phyloP scores from a whole-genome alignment of 2,113 vertebrate species.

The Murina feae region DNA sequence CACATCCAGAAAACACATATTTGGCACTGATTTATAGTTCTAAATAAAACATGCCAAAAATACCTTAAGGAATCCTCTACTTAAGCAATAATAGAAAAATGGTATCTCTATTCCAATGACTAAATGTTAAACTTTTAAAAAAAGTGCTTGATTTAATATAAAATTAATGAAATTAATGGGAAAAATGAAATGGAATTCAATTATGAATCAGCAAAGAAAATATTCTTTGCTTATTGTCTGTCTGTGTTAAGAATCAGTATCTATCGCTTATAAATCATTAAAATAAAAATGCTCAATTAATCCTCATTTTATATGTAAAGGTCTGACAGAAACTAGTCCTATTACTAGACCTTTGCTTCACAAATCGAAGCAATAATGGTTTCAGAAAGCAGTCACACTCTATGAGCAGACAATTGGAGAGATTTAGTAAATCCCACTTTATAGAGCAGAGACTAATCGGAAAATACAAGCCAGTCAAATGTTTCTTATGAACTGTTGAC shows the following conservation, averaged over 20 bases:
- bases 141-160: constrained; percentile 50
- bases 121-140: constrained; percentile 65
- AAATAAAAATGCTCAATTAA: constrained; percentile 79
- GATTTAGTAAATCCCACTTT: constrained; percentile 88
- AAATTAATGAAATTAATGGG: constrained; percentile 63
- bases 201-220: constrained; percentile 75
- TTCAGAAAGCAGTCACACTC: constrained; percentile 84
- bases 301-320: constrained; percentile 75
- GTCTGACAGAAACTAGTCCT: constrained; percentile 64
- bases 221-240: constrained; percentile 58
- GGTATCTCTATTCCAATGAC: constrained; percentile 1
- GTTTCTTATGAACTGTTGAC: constrained; percentile 87
- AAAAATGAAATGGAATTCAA: constrained; percentile 69
- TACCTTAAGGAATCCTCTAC: background rate
- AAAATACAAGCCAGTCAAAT: constrained; percentile 80
- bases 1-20: background rate
- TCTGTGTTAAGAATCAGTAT: constrained; percentile 53
- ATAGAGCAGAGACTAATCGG: constrained; percentile 82
- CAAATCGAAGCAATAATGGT: constrained; percentile 78
- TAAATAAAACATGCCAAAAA: constrained; percentile 68
- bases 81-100: constrained; percentile 55
- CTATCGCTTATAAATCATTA: constrained; percentile 76
- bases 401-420: constrained; percentile 84
- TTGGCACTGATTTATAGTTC: constrained; percentile 63
- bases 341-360: constrained; percentile 62